Base-by-base conservation (phyloP, 2,113 vertebrate genomes). In the Amphiprion percula region DNA sequence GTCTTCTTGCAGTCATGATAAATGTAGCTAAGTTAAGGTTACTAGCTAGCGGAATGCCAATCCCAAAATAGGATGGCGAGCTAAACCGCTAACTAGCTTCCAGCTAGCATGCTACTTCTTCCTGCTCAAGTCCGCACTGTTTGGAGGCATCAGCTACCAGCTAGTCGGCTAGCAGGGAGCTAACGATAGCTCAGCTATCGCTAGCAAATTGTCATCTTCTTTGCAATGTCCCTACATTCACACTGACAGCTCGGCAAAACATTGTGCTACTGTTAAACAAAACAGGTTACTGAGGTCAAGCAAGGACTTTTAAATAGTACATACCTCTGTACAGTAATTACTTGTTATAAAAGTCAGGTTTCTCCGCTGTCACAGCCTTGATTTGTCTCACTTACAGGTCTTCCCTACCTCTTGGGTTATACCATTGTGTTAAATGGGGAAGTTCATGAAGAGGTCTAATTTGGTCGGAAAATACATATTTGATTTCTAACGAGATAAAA, bases 331-430 rank as follows among this genome's bases (percentile, higher is more conserved):
- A 70, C 61, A 76, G 68, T 90, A 90, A 88, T 85, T 90, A 87
- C 74, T 88, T 89, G 83, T 87, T 86, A 70, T 82, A 91, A 92
- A 95, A 92, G 46, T 93, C 86, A 86, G 93, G 87, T 92, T 95
- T 91, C 87, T 88, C 94, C 90, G 92, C 93, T 95, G 94, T 95
- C 94, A 95, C 90, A 90, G 92, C 89, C 86, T 91, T 88, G 93
- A 90, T 90, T 88, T 86, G 90, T 91, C 91, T 93, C 91, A 93
- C 92, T 87, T 85, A 94, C 91, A 92, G 91, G 86, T 92, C 92
- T 92, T 84, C 84, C 90, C 92, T 90, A 84, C 80, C 82, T 90
- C 83, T 59, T 53, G 88, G 94, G 82, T 58, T 46, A 59, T 81
- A 90, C 92, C 87, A 94, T 75, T 79, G 12, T 37, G 19, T 83